Conservation (phyloP, 1,140 invertebrate genomes). For the Magallana gigas region DNA sequence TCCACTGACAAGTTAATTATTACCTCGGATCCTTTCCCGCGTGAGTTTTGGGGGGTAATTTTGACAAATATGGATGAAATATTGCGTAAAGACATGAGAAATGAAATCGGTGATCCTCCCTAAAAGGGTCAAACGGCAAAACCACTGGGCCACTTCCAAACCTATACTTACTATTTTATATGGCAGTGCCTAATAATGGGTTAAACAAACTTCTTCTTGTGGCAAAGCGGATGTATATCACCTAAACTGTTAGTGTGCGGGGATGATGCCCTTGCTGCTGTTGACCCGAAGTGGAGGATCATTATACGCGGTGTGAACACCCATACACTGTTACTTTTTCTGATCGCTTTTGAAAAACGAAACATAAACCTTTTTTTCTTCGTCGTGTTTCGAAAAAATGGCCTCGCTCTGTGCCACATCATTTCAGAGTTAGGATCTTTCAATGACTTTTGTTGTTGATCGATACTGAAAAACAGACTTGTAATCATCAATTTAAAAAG, state of each 20-base stretch:
- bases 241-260: background rate
- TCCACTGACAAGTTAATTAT: slow-evolving; percentile 26
- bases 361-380: no score
- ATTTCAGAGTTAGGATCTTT: no score
- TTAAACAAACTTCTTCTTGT: slow-evolving; percentile 1
- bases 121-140: slow-evolving; percentile 27
- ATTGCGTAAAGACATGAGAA: slow-evolving; percentile 18
- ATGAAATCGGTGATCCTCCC: background rate
- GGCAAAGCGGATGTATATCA: slow-evolving; percentile 11
- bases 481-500: background rate
- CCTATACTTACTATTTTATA: slow-evolving; percentile 7
- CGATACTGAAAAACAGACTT: background rate
- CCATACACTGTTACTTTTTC: background rate
- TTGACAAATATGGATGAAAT: slow-evolving; percentile 25
- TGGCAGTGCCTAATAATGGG: slow-evolving; percentile 5
- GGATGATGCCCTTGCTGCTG: background rate
- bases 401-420: no score
- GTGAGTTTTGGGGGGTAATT: background rate
- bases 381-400: no score
- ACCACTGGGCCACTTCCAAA: background rate
- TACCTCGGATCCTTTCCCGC: background rate
- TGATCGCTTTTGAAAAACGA: background rate
- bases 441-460: background rate
- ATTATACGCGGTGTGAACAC: background rate
- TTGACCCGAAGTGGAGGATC: background rate